Evolutionary conservation across 2,797 vertebrate species (phyloP).

Genomic region (Vireo griseus): DNA sequence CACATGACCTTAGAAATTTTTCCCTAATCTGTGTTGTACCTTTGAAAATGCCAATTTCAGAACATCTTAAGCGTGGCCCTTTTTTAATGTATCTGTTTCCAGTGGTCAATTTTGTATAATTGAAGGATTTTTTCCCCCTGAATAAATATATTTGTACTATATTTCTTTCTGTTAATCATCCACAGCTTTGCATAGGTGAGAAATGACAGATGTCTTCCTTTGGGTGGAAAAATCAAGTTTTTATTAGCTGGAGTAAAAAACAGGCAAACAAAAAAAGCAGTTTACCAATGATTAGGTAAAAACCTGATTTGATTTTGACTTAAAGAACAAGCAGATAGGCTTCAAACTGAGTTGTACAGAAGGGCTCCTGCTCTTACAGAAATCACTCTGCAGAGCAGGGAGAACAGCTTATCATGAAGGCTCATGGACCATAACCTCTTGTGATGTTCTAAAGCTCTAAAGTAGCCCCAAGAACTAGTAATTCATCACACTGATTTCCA

Average conservation of each 20-base stretch:
- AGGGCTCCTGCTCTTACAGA: neutral
- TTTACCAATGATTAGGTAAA: neutral
- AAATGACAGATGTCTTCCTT: neutral
- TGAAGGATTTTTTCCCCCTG: neutral
- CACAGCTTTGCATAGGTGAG: neutral
- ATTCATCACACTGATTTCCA: neutral
- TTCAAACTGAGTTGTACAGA: neutral
- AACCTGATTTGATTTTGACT: neutral
- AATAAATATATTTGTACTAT: neutral
- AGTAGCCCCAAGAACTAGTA: neutral
- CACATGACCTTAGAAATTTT: neutral
- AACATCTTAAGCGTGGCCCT: neutral
- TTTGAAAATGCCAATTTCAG: neutral
- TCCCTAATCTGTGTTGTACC: neutral
- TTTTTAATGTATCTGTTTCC: neutral
- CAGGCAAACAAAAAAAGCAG: fast-evolving
- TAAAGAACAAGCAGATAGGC: neutral
- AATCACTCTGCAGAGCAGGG: neutral
- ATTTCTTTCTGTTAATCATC: neutral
- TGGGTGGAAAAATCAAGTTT: neutral
- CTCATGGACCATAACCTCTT: fast-evolving
- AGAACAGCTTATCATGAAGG: neutral
- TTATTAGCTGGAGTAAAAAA: neutral
- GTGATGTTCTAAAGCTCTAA: neutral
- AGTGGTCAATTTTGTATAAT: neutral